These are phyloP conservation scores for Ginglymostoma cirratum DNA, from an alignment of 2,113 vertebrate species.

Conservation along the genomic window DNA sequence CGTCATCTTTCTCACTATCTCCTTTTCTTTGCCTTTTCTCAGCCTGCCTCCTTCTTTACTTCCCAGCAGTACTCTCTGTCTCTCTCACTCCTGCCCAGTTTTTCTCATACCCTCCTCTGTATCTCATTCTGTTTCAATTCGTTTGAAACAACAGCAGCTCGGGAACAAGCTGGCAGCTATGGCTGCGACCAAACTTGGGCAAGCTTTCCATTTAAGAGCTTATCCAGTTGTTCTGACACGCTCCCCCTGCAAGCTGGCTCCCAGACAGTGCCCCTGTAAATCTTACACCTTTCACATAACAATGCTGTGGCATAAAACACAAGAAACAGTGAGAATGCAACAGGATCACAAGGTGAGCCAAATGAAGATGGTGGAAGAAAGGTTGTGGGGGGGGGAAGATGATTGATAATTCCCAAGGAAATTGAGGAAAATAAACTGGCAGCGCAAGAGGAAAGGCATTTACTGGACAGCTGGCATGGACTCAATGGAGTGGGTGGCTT, in stretches of 20 bases:
- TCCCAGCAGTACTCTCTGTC: background rate
- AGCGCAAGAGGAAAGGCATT: too few relatives aligned
- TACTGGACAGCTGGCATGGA: too few relatives aligned
- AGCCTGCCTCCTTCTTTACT: background rate
- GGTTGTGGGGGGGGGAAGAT: too few relatives aligned
- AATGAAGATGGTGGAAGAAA: too few relatives aligned
- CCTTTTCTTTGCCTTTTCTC: background rate
- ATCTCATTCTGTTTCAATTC: background rate
- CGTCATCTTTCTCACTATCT: background rate
- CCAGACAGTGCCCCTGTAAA: background rate
- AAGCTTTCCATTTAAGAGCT: background rate
- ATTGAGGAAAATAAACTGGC: too few relatives aligned
- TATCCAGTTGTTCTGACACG: background rate
- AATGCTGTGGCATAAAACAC: background rate
- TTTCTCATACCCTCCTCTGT: background rate
- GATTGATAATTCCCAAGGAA: too few relatives aligned
- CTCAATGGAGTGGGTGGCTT: too few relatives aligned
- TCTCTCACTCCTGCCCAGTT: too few relatives aligned
- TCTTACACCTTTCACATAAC: background rate
- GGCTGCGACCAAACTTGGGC: background rate
- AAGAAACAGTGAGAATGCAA: too few relatives aligned
- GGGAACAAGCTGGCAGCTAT: background rate
- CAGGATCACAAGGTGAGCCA: too few relatives aligned
- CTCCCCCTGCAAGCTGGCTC: background rate
- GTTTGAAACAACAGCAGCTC: background rate